These are phyloP conservation scores for Notothenia coriiceps DNA, from an alignment of 2,113 vertebrate genomes.

Conservation along the genomic window DNA sequence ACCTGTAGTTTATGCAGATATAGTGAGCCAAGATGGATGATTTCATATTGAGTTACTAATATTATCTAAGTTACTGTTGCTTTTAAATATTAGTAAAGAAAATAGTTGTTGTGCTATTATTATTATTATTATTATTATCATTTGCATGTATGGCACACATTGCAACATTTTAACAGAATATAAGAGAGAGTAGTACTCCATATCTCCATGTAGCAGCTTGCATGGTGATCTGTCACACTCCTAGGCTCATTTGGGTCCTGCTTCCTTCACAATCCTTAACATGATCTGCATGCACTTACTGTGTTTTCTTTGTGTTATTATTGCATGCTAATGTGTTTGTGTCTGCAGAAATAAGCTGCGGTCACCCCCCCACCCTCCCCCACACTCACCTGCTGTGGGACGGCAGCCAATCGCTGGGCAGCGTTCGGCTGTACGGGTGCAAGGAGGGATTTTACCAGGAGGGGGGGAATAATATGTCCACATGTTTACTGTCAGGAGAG, in stretches of 20 bases:
- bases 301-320: neutral
- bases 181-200: too few relatives aligned
- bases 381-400: slow-evolving; percentile 75
- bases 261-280: too few relatives aligned
- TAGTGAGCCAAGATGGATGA: too few relatives aligned
- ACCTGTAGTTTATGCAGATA: too few relatives aligned
- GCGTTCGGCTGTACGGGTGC: slow-evolving; percentile 73
- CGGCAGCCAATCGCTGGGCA: slow-evolving; percentile 58
- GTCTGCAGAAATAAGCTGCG: slow-evolving; percentile 81
- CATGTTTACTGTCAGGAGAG: slow-evolving; percentile 73
- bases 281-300: neutral
- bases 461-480: slow-evolving; percentile 63
- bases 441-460: slow-evolving; percentile 74
- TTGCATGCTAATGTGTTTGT: slow-evolving; percentile 49
- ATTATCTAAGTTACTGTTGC: neutral
- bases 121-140: too few relatives aligned
- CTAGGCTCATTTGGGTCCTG: too few relatives aligned
- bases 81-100: neutral
- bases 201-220: too few relatives aligned
- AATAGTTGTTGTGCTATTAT: neutral
- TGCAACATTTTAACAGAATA: too few relatives aligned
- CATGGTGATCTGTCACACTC: too few relatives aligned
- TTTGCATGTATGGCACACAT: too few relatives aligned
- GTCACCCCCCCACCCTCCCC: slow-evolving; percentile 66
- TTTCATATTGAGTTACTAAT: too few relatives aligned